A percentile compares a stretch with the other conserved stretches of the same genome.
phyloP scores from a whole-genome alignment of 37 sponge, comb jelly and placozoan genomes.

The Aphrocallistes beatrix region DNA sequence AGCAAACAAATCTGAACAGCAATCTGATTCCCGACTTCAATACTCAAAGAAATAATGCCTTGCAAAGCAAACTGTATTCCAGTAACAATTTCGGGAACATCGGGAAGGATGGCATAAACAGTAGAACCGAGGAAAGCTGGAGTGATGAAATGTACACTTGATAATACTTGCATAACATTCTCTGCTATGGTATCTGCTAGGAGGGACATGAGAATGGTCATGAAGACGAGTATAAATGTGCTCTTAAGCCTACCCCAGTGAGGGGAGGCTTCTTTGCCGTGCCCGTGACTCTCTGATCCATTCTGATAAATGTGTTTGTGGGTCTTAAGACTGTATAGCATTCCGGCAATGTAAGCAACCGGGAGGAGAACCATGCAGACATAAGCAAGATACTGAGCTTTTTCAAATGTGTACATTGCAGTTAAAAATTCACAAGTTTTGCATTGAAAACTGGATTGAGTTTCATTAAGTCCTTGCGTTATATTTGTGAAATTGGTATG shows the following conservation, averaged over 20 bases:
- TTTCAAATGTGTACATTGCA: neutral
- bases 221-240: conserved; percentile 22
- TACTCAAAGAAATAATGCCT: conserved; percentile 24
- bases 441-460: neutral
- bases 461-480: neutral
- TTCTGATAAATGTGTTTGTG: conserved; percentile 22
- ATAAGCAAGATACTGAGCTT: neutral
- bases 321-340: conserved; percentile 23
- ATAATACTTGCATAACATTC: conserved; percentile 14
- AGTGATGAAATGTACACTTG: neutral
- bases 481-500: neutral
- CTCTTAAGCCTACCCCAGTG: conserved; percentile 24
- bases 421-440: neutral
- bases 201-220: conserved; percentile 23
- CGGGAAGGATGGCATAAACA: conserved; percentile 24
- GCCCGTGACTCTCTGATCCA: neutral
- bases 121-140: conserved; percentile 25
- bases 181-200: conserved; percentile 23
- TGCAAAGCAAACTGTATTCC: conserved; percentile 31
- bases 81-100: conserved; percentile 24
- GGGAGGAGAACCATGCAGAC: conserved; percentile 25
- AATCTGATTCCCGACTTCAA: conserved; percentile 28
- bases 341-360: conserved; percentile 18
- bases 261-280: neutral
- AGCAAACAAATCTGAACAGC: conserved; percentile 31